Percentiles rank a stretch among this genome's conserved stretches.
phyloP scores from a whole-genome alignment of 1,140 invertebrate species.

The Thaumatotibia leucotreta region DNA sequence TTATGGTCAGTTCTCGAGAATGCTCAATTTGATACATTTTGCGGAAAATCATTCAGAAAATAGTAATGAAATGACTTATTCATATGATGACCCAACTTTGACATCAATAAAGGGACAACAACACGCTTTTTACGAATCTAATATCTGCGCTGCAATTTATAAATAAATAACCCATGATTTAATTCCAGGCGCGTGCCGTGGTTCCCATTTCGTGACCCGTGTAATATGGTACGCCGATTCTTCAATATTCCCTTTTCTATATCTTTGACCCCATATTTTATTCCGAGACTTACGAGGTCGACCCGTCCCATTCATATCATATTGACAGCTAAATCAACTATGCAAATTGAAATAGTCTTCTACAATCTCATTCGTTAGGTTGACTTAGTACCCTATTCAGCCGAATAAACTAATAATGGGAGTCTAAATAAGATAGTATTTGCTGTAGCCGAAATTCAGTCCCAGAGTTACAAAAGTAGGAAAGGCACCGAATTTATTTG shows the following conservation, averaged over 20 bases:
- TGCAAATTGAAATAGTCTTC: constrained; percentile 1
- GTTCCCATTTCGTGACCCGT: background rate
- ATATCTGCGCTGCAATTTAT: background rate
- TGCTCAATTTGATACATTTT: too few species aligned
- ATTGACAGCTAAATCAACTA: constrained; percentile 5
- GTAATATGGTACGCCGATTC: background rate
- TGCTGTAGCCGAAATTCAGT: background rate
- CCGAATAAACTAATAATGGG: background rate
- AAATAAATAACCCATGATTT: background rate
- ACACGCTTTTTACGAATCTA: background rate
- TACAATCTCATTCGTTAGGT: background rate
- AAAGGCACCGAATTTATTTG: background rate
- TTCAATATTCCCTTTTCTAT: background rate
- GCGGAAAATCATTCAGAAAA: too few species aligned
- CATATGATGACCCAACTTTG: background rate
- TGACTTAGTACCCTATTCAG: background rate
- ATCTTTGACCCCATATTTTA: background rate
- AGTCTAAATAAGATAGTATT: background rate
- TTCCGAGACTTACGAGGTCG: background rate
- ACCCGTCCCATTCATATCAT: background rate
- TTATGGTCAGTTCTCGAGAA: too few species aligned
- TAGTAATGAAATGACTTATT: too few species aligned
- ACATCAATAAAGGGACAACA: background rate
- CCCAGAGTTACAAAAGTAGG: background rate
- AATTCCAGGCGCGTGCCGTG: background rate